Percentiles rank a stretch among this genome's conserved stretches.
phyloP scores from a whole-genome alignment of 2,888 invertebrate genomes.

The Drosophila pegasa region DNA sequence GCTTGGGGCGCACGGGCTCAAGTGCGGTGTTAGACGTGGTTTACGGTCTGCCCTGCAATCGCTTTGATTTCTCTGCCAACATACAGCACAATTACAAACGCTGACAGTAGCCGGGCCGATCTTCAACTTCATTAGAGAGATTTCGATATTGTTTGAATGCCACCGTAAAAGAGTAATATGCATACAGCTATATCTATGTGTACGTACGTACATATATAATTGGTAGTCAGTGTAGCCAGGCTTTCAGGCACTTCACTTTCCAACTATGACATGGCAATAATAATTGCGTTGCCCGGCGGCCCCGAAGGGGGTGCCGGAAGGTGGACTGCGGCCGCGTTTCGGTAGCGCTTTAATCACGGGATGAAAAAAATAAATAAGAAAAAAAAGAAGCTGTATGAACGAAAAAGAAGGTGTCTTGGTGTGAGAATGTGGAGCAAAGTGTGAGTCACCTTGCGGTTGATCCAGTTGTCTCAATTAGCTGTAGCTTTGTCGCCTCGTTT shows the following conservation, averaged over 20 bases:
- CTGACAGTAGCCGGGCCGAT: conserved; percentile 82
- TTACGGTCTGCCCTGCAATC: conserved; percentile 58
- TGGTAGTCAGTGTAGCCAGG: conserved; percentile 58
- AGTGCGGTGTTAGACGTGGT: conserved; percentile 47
- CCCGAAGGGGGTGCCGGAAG: conserved; percentile 9
- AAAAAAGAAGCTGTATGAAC: conserved; percentile 4
- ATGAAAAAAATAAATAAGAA: conserved; percentile 12
- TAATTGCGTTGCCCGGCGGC: conserved; percentile 61
- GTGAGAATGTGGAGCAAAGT: conserved; percentile 49
- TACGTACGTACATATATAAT: conserved; percentile 49
- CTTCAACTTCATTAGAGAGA: conserved; percentile 83
- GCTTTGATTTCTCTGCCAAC: conserved; percentile 48
- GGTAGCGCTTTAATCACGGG: conserved; percentile 59
- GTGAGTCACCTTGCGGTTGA: conserved; percentile 54
- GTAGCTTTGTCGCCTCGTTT: conserved; percentile 54
- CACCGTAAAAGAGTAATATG: conserved; percentile 60
- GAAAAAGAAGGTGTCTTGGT: conserved; percentile 25
- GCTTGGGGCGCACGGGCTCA: conserved; percentile 60
- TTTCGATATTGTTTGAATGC: conserved; percentile 82
- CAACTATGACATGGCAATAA: conserved; percentile 80
- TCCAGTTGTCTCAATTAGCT: conserved; percentile 74
- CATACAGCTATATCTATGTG: conserved; percentile 13
- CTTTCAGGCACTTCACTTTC: conserved; percentile 70
- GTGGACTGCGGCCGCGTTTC: conserved; percentile 52
- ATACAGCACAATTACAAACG: conserved; percentile 72